Base-by-base conservation (phyloP, 2,888 invertebrate species). In the Mythimna vitellina region DNA sequence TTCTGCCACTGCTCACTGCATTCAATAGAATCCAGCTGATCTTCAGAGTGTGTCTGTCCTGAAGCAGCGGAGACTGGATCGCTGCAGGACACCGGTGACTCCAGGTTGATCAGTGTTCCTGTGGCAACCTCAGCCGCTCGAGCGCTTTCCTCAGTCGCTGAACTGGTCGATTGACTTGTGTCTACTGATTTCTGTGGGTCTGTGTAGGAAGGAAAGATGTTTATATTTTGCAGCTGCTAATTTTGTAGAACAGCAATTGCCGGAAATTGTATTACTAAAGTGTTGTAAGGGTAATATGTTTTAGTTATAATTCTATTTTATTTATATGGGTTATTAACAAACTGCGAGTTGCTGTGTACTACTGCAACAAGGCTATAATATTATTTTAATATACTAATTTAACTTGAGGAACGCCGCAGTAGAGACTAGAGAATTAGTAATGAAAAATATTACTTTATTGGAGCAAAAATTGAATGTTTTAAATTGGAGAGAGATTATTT, bases 11-110 rank as follows among this genome's bases (percentile, higher is more conserved):
- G 93, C 38, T 94, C 95, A 79, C 92, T 92, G 20, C 95, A 90
- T 83, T 96, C 96, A 57, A 96, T 96, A 14, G 96, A 96, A 81
- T 96, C 96, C 54, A 93, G 88, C 81, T 95, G 94, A 76, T 96
- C 96, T 61, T 94, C 94, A 0, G 89, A 83, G 2, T 85, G 89
- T 54, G 87, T 67, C 14, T 79, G 78, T 51, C 87, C 86, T 8
- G 87, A 84, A 12, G 84, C 77, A 4, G 84, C 83, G 17, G 90
- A 84, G 3, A 83, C 86, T 0, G 92, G 89, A 58, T 91, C 93
- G 53, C 91, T 88, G 7, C 89, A 85, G 1, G 92, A 91, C 58
- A 93, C 93, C 0, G 95, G 96, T 5, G 95, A 95, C 87, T 95
- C 96, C 78, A 96, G 73, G 83, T 96, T 96, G 71, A 96, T 96